phyloP scores from a whole-genome alignment of 2,888 invertebrate species.

The Agrochola lota region DNA sequence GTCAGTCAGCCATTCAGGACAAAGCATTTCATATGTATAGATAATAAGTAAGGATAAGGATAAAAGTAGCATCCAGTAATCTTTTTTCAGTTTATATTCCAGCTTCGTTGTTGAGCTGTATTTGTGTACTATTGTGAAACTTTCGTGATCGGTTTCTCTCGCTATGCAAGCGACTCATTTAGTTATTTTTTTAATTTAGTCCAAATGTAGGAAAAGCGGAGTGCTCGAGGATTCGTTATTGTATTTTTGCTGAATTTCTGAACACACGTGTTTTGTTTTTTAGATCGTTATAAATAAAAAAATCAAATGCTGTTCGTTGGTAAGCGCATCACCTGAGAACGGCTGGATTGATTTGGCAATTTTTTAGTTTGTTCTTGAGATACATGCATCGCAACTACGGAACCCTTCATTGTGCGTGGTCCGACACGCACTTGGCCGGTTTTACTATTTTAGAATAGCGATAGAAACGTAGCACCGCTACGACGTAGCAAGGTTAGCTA shows the following conservation, averaged over 20 bases:
- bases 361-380: too few species aligned
- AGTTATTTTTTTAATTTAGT: conserved; percentile 26
- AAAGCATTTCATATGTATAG: too few species aligned
- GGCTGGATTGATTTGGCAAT: too few species aligned
- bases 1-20: too few species aligned
- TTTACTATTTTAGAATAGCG: conserved; percentile 20
- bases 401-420: too few species aligned
- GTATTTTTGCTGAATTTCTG: neutral
- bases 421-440: too few species aligned
- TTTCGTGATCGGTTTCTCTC: conserved; percentile 74
- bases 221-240: neutral
- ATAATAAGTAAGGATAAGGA: too few species aligned
- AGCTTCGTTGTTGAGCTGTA: conserved; percentile 38
- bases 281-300: neutral
- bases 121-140: conserved; percentile 68
- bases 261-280: neutral
- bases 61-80: conserved; percentile 25
- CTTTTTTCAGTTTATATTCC: conserved; percentile 8
- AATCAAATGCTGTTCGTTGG: too few species aligned
- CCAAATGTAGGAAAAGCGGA: neutral
- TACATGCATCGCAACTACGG: too few species aligned
- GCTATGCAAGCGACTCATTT: conserved; percentile 69
- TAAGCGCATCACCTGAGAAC: too few species aligned
- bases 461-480: conserved; percentile 8
- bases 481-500: conserved; percentile 23